Percentiles rank a stretch among this genome's conserved stretches.
Evolutionary conservation across 2,888 invertebrate genomes (phyloP).

Genomic region (Harmothoe impar): DNA sequence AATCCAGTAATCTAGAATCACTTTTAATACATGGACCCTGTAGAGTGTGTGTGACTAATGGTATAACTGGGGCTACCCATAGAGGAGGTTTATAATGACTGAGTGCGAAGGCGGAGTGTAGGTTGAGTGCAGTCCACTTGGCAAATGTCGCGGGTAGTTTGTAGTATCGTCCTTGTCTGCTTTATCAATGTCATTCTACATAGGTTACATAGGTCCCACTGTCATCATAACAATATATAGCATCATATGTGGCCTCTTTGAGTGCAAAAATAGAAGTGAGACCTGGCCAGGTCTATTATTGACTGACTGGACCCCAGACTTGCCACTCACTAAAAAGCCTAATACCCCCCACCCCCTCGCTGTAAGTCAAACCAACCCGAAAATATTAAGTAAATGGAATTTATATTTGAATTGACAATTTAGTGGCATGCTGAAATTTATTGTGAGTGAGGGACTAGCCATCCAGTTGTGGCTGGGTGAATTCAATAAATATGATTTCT

Average conservation of each 20-base stretch:
- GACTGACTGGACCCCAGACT: conserved; percentile 30
- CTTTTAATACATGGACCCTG: too few species aligned
- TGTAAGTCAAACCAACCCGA: neutral
- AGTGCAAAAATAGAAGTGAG: conserved; percentile 52
- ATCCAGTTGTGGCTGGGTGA: neutral
- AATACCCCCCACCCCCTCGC: neutral
- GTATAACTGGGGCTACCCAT: too few species aligned
- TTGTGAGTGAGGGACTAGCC: neutral
- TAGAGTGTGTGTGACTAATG: too few species aligned
- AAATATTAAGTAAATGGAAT: neutral
- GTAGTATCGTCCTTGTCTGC: neutral
- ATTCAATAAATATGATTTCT: neutral
- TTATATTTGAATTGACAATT: too few species aligned
- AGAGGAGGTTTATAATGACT: too few species aligned
- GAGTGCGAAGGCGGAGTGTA: neutral
- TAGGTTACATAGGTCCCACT: conserved; percentile 2
- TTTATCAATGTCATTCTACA: neutral
- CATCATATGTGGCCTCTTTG: conserved; percentile 47
- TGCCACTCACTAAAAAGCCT: conserved; percentile 37
- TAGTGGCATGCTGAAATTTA: neutral
- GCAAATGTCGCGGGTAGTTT: neutral
- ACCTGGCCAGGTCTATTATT: conserved; percentile 19
- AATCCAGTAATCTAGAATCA: too few species aligned
- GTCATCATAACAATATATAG: conserved; percentile 52
- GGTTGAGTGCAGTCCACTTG: conserved; percentile 14